Conservation (phyloP, 2,797 vertebrate genomes). For the Enteromius viviparus region DNA sequence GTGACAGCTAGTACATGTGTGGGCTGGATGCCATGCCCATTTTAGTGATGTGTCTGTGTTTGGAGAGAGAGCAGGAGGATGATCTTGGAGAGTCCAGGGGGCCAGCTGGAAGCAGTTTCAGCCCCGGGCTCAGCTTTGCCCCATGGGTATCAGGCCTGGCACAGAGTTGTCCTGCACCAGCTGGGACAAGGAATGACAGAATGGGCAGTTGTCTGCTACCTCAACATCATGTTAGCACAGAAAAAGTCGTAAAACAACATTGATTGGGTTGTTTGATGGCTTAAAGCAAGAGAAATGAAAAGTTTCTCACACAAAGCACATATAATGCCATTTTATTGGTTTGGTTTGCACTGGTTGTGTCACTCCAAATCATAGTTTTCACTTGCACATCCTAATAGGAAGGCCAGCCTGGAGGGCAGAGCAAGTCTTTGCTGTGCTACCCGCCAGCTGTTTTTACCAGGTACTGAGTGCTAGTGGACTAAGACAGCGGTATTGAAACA, state of each 20-base stretch:
- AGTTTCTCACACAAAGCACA: neutral
- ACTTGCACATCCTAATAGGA: neutral
- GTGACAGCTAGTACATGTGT: conserved; percentile 49
- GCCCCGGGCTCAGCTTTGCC: conserved; percentile 26
- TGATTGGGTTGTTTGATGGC: neutral
- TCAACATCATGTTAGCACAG: conserved; percentile 26
- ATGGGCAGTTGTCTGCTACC: conserved; percentile 39
- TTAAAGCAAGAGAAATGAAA: neutral
- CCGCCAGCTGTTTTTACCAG: neutral
- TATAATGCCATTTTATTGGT: neutral
- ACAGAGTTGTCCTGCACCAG: conserved; percentile 12
- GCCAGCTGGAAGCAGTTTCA: conserved; percentile 50
- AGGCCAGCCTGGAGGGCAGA: neutral
- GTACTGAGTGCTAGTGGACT: neutral
- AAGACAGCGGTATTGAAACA: neutral
- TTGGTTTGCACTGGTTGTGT: neutral
- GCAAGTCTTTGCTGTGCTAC: neutral
- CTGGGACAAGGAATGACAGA: conserved; percentile 40
- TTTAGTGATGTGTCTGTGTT: conserved; percentile 46
- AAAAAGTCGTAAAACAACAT: conserved; percentile 16
- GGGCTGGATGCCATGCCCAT: conserved; percentile 45
- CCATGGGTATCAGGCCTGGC: conserved; percentile 50
- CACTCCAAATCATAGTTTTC: neutral
- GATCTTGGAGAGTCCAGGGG: conserved; percentile 43
- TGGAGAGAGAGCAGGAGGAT: conserved; percentile 34